Base-by-base conservation (phyloP, 2,113 vertebrate genomes). In the Polyodon spathula region DNA sequence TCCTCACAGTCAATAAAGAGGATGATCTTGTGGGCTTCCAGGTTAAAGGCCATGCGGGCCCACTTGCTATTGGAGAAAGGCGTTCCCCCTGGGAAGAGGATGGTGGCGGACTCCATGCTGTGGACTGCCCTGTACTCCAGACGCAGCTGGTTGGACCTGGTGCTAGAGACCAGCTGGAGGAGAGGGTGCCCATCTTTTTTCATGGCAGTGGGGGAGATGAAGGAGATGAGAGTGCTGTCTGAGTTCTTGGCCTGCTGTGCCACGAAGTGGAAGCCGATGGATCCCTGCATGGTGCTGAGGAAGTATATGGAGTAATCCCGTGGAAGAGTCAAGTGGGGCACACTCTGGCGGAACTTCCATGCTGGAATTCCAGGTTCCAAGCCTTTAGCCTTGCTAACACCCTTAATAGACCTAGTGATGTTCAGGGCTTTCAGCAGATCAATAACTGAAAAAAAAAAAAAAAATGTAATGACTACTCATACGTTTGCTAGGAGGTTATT, bases 1-100 rank as follows among this genome's bases (percentile, higher is more conserved):
- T 86, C 79, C 54, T 77, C 63, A 65, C 89, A 92, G 65, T 88
- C 80, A 1, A 82, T 69, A 59, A 83, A 89, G 57, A 89, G 77
- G 2, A 37, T 59, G 51, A 90, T 56, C 58, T 70, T 73, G 0
- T 77, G 68, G 0, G 83, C 66, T 62, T 87, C 78, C 71, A 92
- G 63, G 66, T 78, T 82, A 50, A 92, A 68, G 2, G 86, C 86
- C 71, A 92, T 8, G 44, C 69, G 78, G 1, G 77, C 83, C 88
- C 84, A 87, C 10, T 67, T 40, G 6, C 76, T 69, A 1, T 60
- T 63, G 5, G 76, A 70, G 57, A 90, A 85, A 4, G 90, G 89
- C 54, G 78, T 87, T 44, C 72, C 76, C 0, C 73, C 69, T 0
- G 88, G 87, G 55, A 85, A 82, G 40, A 65, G 9, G 51, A 86